Base-by-base conservation (phyloP, 2,797 vertebrate genomes). In the Thalassophryne amazonica region DNA sequence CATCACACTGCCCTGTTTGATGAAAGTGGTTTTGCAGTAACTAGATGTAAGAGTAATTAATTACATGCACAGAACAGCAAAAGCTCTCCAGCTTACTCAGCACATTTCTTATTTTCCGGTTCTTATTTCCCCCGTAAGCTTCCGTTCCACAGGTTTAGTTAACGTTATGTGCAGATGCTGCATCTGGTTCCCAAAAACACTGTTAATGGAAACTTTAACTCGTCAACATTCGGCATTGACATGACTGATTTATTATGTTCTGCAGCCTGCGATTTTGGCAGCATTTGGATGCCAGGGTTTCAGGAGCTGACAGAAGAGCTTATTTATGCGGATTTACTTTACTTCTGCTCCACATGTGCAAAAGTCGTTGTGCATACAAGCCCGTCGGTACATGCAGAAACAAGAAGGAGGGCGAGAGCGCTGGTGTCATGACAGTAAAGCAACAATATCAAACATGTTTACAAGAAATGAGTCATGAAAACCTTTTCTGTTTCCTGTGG, bases 1-100 rank as follows among this genome's bases (percentile, higher is more conserved):
- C 76, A 86, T 92, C 60, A 79, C 21, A 61, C 60, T 62, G 69
- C 8, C 12, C 33, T 24, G 10, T 57, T 40, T 37, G 52, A 37
- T 14, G 51, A 35, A 65, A 43, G 52, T 79, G 58, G 80, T 43
- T 55, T 67, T 47, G 64, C 79, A 66, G 56, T 48, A 61, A 74
- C 19, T 3, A 27, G 80, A 88, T 55, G 62, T 47, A 18, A 10
- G 12, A 83, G 78, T 81, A 84, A 86, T 60, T 36, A 68, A 87
- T 89, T 85, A 84, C 59, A 59, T 34, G 25, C 46, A 66, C 42
- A 52, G 22, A 54, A 41, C 5, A 5, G 31, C 35, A 56, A 34
- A 12, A 16, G 22, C 6, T 38, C 13, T 49, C 39, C 18, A 31
- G 60, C 47, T 33, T 27, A 35, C 21, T 48, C 57, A 67, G 60